Evolutionary conservation across 1,140 invertebrate genomes (phyloP).

Genomic region (Drosophila tani): DNA sequence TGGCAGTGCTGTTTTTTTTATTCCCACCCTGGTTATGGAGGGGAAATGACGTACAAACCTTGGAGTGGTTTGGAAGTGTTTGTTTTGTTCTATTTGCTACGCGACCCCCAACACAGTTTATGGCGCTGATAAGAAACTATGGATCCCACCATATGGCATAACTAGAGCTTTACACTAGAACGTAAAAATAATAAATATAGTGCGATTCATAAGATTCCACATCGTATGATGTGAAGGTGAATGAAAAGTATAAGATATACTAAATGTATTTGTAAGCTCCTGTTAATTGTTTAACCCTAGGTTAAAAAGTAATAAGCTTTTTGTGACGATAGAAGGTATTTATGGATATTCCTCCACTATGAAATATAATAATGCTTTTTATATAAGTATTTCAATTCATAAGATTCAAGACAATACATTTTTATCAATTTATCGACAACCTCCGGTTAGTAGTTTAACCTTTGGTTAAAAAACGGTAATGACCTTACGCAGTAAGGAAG

Average conservation of each 20-base stretch:
- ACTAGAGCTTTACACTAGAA: conserved; percentile 6
- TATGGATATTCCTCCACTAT: too few relatives aligned
- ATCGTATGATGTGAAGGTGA: background rate
- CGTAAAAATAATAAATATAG: conserved; percentile 3
- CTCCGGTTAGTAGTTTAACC: too few relatives aligned
- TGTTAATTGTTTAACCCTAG: background rate
- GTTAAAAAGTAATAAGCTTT: too few relatives aligned
- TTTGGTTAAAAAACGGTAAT: too few relatives aligned
- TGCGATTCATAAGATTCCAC: background rate
- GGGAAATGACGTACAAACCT: conserved; percentile 57
- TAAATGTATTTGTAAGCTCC: background rate
- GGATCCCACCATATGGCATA: conserved; percentile 25
- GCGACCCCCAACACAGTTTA: conserved; percentile 58
- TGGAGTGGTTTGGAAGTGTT: conserved; percentile 44
- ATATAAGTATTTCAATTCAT: too few relatives aligned
- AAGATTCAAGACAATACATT: too few relatives aligned
- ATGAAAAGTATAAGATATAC: background rate
- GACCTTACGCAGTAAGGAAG: too few relatives aligned
- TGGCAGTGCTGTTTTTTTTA: conserved; percentile 14
- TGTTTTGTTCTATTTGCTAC: conserved; percentile 27
- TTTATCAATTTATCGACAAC: too few relatives aligned
- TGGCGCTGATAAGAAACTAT: conserved; percentile 52
- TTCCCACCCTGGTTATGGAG: conserved; percentile 28
- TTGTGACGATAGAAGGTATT: too few relatives aligned
- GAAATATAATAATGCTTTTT: too few relatives aligned